phyloP scores from a whole-genome alignment of 1,140 invertebrate species.

The Papilio glaucus region DNA sequence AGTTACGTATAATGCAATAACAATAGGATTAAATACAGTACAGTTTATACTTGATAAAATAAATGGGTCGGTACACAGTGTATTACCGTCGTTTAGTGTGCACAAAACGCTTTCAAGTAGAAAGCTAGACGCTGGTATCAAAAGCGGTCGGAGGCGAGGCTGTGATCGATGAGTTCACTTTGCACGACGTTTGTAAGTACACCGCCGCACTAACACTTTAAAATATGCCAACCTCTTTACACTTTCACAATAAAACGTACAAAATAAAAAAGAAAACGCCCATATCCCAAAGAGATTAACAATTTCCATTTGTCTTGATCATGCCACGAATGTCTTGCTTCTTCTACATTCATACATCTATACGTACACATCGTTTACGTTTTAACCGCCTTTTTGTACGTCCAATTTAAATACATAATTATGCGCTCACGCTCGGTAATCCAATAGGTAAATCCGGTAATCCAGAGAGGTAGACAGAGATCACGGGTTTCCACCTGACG shows the following conservation, averaged over 20 bases:
- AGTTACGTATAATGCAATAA: too few relatives aligned
- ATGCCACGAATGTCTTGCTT: background rate
- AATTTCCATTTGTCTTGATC: background rate
- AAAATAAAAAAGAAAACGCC: background rate
- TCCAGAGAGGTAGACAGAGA: too few relatives aligned
- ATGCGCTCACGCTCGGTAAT: too few relatives aligned
- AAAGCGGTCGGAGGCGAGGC: background rate
- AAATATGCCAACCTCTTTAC: background rate
- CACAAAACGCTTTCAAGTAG: constrained; percentile 13
- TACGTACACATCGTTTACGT: too few relatives aligned
- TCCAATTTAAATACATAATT: too few relatives aligned
- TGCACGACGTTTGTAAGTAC: constrained; percentile 1
- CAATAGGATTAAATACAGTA: too few relatives aligned
- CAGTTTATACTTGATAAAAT: background rate
- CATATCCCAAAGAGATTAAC: background rate
- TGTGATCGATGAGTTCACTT: constrained; percentile 10
- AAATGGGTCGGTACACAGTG: background rate
- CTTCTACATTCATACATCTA: background rate
- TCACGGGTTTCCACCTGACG: too few relatives aligned
- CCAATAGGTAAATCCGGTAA: too few relatives aligned
- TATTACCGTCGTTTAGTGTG: background rate
- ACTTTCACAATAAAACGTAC: background rate
- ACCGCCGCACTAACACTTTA: background rate
- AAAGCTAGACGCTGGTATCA: background rate
- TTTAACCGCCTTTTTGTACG: too few relatives aligned